Evolutionary conservation across 2,113 vertebrate genomes (phyloP).

Genomic region (Tylochromis polylepis): DNA sequence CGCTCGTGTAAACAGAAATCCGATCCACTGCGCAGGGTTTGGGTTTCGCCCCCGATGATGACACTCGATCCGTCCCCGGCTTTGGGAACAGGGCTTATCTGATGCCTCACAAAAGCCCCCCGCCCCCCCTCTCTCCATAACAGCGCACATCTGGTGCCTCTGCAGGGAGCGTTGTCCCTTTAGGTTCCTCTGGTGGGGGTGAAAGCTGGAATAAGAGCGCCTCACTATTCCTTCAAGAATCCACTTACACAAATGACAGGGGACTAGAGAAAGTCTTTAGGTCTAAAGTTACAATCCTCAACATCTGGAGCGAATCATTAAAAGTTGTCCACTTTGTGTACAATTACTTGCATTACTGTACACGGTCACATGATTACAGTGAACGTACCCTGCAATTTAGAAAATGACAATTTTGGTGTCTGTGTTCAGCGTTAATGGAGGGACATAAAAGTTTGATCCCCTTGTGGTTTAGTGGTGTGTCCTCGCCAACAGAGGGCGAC

Average conservation of each 20-base stretch:
- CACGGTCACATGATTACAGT: slow-evolving; percentile 5
- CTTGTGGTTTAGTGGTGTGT: neutral
- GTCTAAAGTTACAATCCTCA: slow-evolving; percentile 38
- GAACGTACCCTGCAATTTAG: neutral
- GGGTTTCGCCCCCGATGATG: slow-evolving; percentile 62
- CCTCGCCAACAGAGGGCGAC: slow-evolving; percentile 35
- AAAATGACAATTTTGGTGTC: neutral
- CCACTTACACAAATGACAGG: slow-evolving; percentile 37
- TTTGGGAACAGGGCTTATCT: slow-evolving; percentile 72
- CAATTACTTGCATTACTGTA: slow-evolving; percentile 1
- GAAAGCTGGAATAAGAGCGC: slow-evolving; percentile 4
- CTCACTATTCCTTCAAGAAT: slow-evolving; percentile 36
- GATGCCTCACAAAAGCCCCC: slow-evolving; percentile 66
- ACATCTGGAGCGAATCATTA: slow-evolving; percentile 57
- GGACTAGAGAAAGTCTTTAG: slow-evolving; percentile 13
- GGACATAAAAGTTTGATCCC: neutral
- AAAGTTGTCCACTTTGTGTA: slow-evolving; percentile 16
- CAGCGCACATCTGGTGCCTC: slow-evolving; percentile 71
- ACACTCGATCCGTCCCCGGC: slow-evolving; percentile 60
- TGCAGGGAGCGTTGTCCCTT: slow-evolving; percentile 57
- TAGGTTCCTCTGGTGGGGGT: slow-evolving; percentile 30
- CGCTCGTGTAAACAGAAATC: slow-evolving; percentile 68
- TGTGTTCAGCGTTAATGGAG: neutral
- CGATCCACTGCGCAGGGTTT: slow-evolving; percentile 44
- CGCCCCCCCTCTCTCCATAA: slow-evolving; percentile 56